phyloP scores from a whole-genome alignment of 2,797 vertebrate genomes.

The Dendrocincla fuliginosa region DNA sequence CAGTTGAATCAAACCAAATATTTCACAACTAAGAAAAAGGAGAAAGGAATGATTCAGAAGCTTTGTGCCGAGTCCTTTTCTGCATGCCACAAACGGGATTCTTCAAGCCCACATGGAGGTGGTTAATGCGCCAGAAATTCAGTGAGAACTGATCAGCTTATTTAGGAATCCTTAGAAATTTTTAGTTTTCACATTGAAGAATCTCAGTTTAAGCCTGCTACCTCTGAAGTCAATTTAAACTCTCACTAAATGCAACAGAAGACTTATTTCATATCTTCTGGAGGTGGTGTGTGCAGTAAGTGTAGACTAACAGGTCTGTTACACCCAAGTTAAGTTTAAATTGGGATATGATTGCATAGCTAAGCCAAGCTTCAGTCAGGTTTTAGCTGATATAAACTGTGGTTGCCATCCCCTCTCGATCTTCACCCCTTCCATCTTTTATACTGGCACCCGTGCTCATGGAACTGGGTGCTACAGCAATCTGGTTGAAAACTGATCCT shows the following conservation, averaged over 20 bases:
- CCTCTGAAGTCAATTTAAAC: constrained; percentile 43
- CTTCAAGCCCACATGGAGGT: constrained; percentile 13
- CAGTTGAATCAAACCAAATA: not conserved
- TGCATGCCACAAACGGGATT: not conserved
- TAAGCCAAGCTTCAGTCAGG: constrained; percentile 52
- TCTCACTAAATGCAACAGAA: constrained; percentile 22
- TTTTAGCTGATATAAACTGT: constrained; percentile 24
- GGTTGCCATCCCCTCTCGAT: not conserved
- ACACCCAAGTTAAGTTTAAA: constrained; percentile 51
- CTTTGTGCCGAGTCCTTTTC: not conserved
- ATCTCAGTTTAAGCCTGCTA: constrained; percentile 38
- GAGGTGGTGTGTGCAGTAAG: constrained; percentile 33
- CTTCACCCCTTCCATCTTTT: not conserved
- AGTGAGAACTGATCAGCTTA: constrained; percentile 36
- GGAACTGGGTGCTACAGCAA: not conserved
- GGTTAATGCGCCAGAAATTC: constrained; percentile 56
- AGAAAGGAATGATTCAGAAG: not conserved
- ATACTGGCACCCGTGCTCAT: not conserved
- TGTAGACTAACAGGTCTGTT: constrained; percentile 62
- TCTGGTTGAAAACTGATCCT: not conserved
- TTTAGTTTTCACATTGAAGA: constrained; percentile 38
- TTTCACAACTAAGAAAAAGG: not conserved
- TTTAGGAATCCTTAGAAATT: constrained; percentile 45
- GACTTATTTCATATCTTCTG: constrained; percentile 47
- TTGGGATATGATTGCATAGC: constrained; percentile 11